Conservation (phyloP, 2,888 invertebrate species). For the Philereme vetulata region DNA sequence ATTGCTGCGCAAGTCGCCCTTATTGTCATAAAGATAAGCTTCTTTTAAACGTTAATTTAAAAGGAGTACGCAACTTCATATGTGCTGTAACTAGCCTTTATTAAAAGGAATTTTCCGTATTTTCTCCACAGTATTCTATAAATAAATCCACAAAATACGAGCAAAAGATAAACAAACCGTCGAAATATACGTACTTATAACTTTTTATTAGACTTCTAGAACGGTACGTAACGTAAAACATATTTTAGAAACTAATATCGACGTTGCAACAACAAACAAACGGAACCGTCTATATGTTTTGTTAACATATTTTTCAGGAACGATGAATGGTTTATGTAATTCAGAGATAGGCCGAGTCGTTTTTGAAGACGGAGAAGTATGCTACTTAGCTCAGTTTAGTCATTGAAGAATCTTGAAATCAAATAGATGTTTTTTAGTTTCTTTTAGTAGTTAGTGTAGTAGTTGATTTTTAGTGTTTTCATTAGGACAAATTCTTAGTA, state of each 20-base stretch:
- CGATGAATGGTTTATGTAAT: constrained; percentile 9
- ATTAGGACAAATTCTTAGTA: too few relatives aligned
- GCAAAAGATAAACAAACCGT: constrained; percentile 22
- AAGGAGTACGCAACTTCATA: too few relatives aligned
- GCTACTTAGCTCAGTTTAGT: constrained; percentile 3
- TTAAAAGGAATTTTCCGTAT: neutral
- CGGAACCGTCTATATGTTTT: constrained; percentile 36
- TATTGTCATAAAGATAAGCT: too few relatives aligned
- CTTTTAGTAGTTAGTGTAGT: too few relatives aligned
- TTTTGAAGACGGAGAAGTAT: neutral
- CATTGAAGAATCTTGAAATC: too few relatives aligned
- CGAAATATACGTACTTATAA: constrained; percentile 26
- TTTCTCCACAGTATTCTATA: neutral
- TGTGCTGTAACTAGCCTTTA: too few relatives aligned
- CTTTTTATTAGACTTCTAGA: constrained; percentile 28
- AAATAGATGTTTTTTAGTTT: too few relatives aligned
- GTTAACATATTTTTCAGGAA: constrained; percentile 40
- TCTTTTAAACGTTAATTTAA: too few relatives aligned
- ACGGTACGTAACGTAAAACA: constrained; percentile 22
- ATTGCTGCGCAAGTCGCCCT: too few relatives aligned
- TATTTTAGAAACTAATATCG: constrained; percentile 36
- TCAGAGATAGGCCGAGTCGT: neutral
- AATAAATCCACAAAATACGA: constrained; percentile 4
- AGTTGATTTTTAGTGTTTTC: too few relatives aligned
- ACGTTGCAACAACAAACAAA: constrained; percentile 38